Evolutionary conservation across 1,140 invertebrate genomes (phyloP), one percentile per base, ranked within the genome.

Genomic region (Macrotrachela quadricornifera): DNA sequence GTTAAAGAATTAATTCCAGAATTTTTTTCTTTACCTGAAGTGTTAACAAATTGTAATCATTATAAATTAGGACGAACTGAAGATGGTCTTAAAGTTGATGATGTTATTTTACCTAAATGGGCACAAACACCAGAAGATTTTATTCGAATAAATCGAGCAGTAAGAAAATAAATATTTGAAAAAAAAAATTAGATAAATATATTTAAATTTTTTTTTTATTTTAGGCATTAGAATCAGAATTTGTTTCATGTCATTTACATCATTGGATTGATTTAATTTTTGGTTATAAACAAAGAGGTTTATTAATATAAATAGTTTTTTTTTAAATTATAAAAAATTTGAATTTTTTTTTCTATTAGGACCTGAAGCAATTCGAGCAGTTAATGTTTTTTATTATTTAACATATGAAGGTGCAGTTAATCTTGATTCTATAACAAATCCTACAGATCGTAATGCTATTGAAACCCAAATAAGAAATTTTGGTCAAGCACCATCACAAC

Each of bases 221-320:
- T 30, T 30, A 30, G 21, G 91, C 92, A 3, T 73, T 99, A 41
- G 94, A 99, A 69, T 96, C 90, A 0, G 94, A 99, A 69, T 91
- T 97, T 65, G 94, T 99, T 1, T 95, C 87, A 39, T 96, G 91
- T 69, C 92, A 97, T 73, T 76, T 99, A 51, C 92, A 99, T 66
- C 90, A 97, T 67, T 99, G 94, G 94, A 96, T 99, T 59, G 94
- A 99, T 73, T 74, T 99, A 47, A 94, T 97, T 62, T 99, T 97
- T 70, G 94, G 94, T 49, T 99, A 97, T 68, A 97, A 97, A 70
- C 94, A 99, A 69, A 78, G 84, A 77, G 90, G 83, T 30, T 30
- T 30, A 8, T 30, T 30, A 30, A 4, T 8, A 8, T 4, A 30
- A 30, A 30, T 30, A 8, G 8, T 30, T 30, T 30, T 30, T 30